phyloP scores from a whole-genome alignment of 2,113 vertebrate genomes.

The Polyodon spathula region DNA sequence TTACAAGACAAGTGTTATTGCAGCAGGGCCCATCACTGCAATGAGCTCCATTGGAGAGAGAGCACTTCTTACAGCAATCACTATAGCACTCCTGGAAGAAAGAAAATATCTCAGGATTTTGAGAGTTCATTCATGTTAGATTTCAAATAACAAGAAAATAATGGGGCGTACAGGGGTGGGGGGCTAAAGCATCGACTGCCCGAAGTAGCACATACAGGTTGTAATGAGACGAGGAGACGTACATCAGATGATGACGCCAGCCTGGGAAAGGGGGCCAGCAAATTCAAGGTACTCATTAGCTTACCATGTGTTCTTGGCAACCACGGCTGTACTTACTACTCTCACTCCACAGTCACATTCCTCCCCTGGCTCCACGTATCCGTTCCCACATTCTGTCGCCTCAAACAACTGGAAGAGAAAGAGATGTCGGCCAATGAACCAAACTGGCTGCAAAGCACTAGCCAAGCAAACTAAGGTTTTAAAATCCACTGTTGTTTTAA shows the following conservation, averaged over 20 bases:
- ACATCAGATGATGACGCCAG: too few species aligned
- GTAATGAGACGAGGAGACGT: too few species aligned
- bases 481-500: background rate
- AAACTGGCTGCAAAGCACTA: background rate
- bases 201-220: background rate
- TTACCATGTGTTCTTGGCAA: too few species aligned
- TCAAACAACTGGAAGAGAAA: conserved; percentile 74
- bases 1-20: conserved; percentile 84
- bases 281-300: too few species aligned
- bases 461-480: background rate
- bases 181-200: background rate
- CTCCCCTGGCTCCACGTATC: conserved; percentile 90
- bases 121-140: too few species aligned
- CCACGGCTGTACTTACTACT: conserved; percentile 53
- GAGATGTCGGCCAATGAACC: conserved; percentile 4
- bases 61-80: conserved; percentile 95
- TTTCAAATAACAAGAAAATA: too few species aligned
- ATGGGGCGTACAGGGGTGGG: too few species aligned
- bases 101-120: too few species aligned
- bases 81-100: conserved; percentile 76
- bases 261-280: background rate
- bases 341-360: conserved; percentile 91
- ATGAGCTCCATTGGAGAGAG: conserved; percentile 88
- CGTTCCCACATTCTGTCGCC: conserved; percentile 85
- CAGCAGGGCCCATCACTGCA: conserved; percentile 95